A percentile compares a stretch with the other conserved stretches of the same genome.
Conservation (phyloP, 2,888 invertebrate genomes). For the Philhelius pedissequus region DNA sequence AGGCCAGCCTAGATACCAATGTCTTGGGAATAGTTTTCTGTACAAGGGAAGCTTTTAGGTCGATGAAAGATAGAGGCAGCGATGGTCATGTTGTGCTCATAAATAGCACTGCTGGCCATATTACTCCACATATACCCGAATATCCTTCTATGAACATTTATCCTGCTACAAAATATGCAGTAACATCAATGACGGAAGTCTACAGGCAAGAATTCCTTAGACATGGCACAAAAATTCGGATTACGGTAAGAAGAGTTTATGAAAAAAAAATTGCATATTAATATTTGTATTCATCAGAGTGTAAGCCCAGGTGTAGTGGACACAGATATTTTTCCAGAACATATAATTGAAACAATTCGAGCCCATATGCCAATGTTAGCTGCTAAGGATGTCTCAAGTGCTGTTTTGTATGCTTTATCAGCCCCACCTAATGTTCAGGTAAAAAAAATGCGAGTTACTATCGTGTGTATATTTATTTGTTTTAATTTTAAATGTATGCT, state of each 20-base stretch:
- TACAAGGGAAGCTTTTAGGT: constrained; percentile 77
- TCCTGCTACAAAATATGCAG: constrained; percentile 75
- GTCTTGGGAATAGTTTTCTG: constrained; percentile 77
- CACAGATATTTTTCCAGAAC: no score
- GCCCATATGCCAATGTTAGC: no score
- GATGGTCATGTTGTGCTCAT: constrained; percentile 79
- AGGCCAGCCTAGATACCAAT: constrained; percentile 77
- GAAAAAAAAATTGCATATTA: neutral
- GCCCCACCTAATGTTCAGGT: constrained; percentile 77
- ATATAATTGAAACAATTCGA: no score
- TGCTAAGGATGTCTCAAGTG: constrained; percentile 76
- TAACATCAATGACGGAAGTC: constrained; percentile 76
- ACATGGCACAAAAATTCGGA: constrained; percentile 72
- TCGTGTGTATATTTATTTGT: no score
- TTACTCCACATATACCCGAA: constrained; percentile 58
- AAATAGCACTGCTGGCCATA: constrained; percentile 72
- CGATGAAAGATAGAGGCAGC: constrained; percentile 76
- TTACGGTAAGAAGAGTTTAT: constrained; percentile 28
- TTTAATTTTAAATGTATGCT: neutral
- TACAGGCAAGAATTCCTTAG: constrained; percentile 76
- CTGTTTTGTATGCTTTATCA: constrained; percentile 75
- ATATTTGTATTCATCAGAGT: constrained; percentile 68
- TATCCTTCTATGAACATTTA: constrained; percentile 72
- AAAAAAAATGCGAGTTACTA: neutral
- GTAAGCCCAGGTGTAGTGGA: constrained; percentile 77